A percentile compares a stretch with the other conserved stretches of the same genome.
Conservation (phyloP, 2,113 vertebrate genomes). For the Vombatus ursinus region DNA sequence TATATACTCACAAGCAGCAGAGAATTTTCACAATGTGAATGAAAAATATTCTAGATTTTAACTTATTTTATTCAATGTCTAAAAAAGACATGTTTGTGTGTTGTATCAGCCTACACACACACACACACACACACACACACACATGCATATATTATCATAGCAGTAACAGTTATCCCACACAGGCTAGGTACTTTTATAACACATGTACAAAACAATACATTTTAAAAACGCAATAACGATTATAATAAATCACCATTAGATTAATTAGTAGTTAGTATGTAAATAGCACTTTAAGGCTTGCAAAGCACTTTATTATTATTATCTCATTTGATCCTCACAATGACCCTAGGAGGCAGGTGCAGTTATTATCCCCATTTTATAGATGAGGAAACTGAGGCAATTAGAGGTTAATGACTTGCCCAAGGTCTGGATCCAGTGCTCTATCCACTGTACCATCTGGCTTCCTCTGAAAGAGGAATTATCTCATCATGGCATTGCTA, state of each 20-base stretch:
- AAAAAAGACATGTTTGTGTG: neutral
- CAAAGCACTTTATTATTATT: neutral
- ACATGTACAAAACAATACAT: neutral
- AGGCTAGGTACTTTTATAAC: neutral
- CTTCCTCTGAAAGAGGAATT: neutral
- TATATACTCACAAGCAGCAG: constrained; percentile 14
- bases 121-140: neutral
- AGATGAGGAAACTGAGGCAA: neutral
- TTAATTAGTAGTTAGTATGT: neutral
- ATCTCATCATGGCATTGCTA: constrained; percentile 39
- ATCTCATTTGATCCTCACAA: neutral
- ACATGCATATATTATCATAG: neutral
- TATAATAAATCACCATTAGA: neutral
- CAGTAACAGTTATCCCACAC: neutral
- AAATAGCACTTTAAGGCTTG: neutral
- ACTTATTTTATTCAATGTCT: constrained; percentile 19
- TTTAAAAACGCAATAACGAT: neutral
- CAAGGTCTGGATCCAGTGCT: neutral
- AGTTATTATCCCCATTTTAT: neutral
- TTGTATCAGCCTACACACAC: neutral
- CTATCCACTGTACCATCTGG: neutral
- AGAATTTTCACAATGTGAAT: constrained; percentile 43
- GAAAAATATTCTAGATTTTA: constrained; percentile 54
- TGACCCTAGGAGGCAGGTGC: neutral
- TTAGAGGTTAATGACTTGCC: neutral